Evolutionary conservation across 2,888 invertebrate genomes (phyloP), one percentile per base, ranked within the genome.

Genomic region (Synanthedon myopaeformis): DNA sequence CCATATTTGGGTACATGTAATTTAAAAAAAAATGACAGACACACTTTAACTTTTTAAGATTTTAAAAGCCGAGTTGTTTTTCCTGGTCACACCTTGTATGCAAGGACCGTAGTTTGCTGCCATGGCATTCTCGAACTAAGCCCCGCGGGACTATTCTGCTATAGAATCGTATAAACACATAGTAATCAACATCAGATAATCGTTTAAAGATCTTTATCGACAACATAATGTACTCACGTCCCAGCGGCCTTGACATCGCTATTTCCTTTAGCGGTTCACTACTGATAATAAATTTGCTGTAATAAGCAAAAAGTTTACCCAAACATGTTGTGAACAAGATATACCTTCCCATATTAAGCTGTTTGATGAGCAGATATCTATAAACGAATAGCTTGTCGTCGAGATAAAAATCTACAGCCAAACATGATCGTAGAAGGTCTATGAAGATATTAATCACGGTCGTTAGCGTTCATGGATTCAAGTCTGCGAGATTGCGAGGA

Each of bases 51-150:
- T 13, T 35, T 35, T 13, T 45, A 23, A 50, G 50, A 49, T 50
- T 49, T 49, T 41, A 41, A 14, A 53, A 41, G 53, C n/a, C 45
- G 13, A 12, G 13, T 14, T 14, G 45, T 45, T 45, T 12, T 45
- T n/a, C 14, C 45, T 13, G 35, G 35, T 45, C 45, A 45, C 45
- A 45, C 45, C 45, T 45, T 45, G 45, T 45, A 45, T 45, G 45
- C 45, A 14, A 45, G 14, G 45, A 13, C 45, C 45, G 45, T 45
- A 35, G 6, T 35, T 14, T 61, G n/a, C 59, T 42, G 54, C 53
- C 58, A 56, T 66, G 62, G 61, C 66, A 76, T 75, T 64, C 74
- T 45, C 10, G 45, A 6, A n/a, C 13, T 8, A 4, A 35, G 35
- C 5, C 45, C 11, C 45, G 45, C 45, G 45, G 45, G 45, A 45